Conservation (phyloP, 2,113 vertebrate species). For the Montifringilla adamsi region DNA sequence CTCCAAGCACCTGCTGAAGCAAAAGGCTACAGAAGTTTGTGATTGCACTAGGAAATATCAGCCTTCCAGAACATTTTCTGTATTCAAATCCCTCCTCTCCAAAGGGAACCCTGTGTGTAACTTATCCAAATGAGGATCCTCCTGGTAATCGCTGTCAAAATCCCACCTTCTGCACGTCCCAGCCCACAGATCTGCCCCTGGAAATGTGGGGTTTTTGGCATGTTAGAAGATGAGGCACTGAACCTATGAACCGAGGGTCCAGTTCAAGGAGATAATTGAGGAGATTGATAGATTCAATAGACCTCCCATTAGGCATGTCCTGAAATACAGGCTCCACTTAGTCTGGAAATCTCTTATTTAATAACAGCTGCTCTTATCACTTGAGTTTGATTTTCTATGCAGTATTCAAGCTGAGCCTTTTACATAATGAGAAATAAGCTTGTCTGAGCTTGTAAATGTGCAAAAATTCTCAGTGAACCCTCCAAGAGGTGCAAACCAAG, state of each 20-base stretch:
- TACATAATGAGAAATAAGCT: not conserved
- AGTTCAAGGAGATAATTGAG: not conserved
- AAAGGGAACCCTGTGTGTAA: not conserved
- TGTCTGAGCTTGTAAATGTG: not conserved
- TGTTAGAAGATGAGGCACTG: fast-evolving
- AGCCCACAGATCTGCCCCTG: fast-evolving
- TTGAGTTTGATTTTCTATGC: not conserved
- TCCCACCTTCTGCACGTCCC: not conserved
- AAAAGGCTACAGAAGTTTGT: not conserved
- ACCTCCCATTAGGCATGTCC: not conserved
- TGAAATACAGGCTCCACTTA: not conserved
- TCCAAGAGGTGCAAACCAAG: not conserved
- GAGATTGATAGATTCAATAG: not conserved
- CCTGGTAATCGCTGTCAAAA: not conserved
- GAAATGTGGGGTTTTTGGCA: not conserved
- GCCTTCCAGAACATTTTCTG: not conserved
- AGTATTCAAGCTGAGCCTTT: not conserved
- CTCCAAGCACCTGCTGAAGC: not conserved
- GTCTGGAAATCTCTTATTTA: not conserved
- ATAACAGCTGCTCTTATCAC: not conserved
- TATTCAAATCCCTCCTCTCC: not conserved
- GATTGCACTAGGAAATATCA: not conserved
- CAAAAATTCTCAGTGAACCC: not conserved
- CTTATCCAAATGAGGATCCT: not conserved
- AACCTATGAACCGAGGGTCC: not conserved